Percentiles rank a stretch among this genome's conserved stretches.
These are phyloP conservation scores for Rotaria magnacalcarata DNA, from an alignment of 2,888 invertebrate species.

Conservation along the genomic window DNA sequence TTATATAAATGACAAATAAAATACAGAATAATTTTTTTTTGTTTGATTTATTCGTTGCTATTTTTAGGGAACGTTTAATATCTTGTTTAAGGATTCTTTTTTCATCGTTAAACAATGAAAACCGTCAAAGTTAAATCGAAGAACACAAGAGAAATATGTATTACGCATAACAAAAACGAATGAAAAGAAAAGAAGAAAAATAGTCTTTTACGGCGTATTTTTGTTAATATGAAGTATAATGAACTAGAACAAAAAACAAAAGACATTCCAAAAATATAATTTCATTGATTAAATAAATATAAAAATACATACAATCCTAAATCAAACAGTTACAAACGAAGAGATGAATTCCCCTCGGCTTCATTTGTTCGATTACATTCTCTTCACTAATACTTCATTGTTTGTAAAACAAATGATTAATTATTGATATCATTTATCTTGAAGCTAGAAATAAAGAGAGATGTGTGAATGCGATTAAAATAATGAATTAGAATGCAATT, in stretches of 20 bases:
- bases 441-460: background rate
- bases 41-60: background rate
- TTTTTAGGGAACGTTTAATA: background rate
- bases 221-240: background rate
- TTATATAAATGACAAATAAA: too few relatives aligned
- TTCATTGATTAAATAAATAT: too few relatives aligned
- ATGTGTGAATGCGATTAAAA: too few relatives aligned
- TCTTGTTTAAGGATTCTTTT: background rate
- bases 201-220: background rate
- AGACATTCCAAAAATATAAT: too few relatives aligned
- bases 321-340: background rate
- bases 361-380: background rate
- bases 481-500: too few relatives aligned
- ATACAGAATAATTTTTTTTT: background rate
- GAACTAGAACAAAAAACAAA: background rate
- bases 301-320: background rate
- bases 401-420: background rate
- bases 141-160: background rate
- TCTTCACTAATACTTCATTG: conserved; percentile 25
- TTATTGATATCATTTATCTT: background rate
- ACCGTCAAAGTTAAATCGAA: background rate
- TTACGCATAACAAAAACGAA: background rate
- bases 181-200: background rate
- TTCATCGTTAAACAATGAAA: background rate
- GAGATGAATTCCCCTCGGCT: background rate